Conservation (phyloP, 2,797 vertebrate species). For the Sebastes umbrosus region DNA sequence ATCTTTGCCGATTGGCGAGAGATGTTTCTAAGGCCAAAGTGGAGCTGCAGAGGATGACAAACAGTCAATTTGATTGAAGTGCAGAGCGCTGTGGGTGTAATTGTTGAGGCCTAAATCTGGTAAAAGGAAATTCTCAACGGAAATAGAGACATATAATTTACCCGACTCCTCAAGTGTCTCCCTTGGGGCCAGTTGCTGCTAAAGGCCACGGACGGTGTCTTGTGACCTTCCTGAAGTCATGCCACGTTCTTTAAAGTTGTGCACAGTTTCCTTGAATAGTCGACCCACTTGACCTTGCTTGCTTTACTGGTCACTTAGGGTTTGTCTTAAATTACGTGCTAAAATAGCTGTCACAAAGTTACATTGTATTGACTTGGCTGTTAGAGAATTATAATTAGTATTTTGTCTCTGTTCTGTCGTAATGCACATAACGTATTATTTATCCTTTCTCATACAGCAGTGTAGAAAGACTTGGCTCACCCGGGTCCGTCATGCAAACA, state of each 20-base stretch:
- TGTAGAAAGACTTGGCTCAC: not conserved
- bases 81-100: not conserved
- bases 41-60: not conserved
- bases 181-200: slow-evolving; percentile 31
- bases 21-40: not conserved
- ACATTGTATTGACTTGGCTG: not conserved
- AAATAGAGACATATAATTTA: slow-evolving; percentile 69
- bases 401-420: not conserved
- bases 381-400: not conserved
- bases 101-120: slow-evolving; percentile 60
- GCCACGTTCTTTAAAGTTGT: slow-evolving; percentile 54
- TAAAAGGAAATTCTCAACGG: slow-evolving; percentile 59
- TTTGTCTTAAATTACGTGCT: slow-evolving; percentile 3
- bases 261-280: slow-evolving; percentile 69
- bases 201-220: slow-evolving; percentile 77
- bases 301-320: not conserved
- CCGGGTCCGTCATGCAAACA: not conserved
- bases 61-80: not conserved
- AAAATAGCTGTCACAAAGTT: not conserved
- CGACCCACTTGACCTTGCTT: slow-evolving; percentile 12
- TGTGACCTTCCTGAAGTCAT: slow-evolving; percentile 63
- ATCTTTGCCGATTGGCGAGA: not conserved
- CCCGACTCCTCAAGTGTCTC: slow-evolving; percentile 34
- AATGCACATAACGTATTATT: not conserved
- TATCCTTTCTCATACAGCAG: not conserved